Conservation (phyloP, 2,888 invertebrate species). For the Liopterus haemorrhoidalis region DNA sequence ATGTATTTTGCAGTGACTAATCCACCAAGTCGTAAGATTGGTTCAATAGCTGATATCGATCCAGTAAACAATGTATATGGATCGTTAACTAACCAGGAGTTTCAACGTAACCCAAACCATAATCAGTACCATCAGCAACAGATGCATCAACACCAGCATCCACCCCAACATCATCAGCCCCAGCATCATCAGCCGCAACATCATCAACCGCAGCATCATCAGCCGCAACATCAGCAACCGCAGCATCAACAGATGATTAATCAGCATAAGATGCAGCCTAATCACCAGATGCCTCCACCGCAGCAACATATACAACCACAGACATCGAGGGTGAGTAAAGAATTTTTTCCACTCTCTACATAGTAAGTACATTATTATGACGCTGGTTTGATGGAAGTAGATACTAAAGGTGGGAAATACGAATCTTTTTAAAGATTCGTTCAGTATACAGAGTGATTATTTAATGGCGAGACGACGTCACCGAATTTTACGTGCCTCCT, state of each 20-base stretch:
- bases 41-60: constrained; percentile 92
- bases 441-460: too few species aligned
- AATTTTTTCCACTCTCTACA: too few species aligned
- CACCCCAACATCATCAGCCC: constrained; percentile 43
- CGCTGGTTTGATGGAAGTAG: too few species aligned
- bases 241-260: constrained; percentile 31
- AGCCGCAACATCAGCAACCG: constrained; percentile 27
- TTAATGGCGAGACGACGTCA: too few species aligned
- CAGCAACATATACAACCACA: constrained; percentile 37
- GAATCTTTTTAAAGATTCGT: too few species aligned
- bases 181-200: constrained; percentile 32
- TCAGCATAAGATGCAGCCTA: constrained; percentile 7
- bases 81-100: constrained; percentile 47
- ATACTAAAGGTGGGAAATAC: too few species aligned
- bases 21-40: constrained; percentile 52
- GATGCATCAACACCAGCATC: constrained; percentile 43
- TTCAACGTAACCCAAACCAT: constrained; percentile 33
- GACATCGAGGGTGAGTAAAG: constrained; percentile 24
- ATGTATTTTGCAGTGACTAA: constrained; percentile 45
- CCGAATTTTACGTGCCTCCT: too few species aligned
- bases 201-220: constrained; percentile 32
- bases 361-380: too few species aligned
- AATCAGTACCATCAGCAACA: constrained; percentile 38
- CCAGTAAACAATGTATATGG: constrained; percentile 86
- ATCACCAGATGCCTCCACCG: constrained; percentile 34